phyloP scores from a whole-genome alignment of 2,113 vertebrate species.

The Myrmophylax atrothorax region DNA sequence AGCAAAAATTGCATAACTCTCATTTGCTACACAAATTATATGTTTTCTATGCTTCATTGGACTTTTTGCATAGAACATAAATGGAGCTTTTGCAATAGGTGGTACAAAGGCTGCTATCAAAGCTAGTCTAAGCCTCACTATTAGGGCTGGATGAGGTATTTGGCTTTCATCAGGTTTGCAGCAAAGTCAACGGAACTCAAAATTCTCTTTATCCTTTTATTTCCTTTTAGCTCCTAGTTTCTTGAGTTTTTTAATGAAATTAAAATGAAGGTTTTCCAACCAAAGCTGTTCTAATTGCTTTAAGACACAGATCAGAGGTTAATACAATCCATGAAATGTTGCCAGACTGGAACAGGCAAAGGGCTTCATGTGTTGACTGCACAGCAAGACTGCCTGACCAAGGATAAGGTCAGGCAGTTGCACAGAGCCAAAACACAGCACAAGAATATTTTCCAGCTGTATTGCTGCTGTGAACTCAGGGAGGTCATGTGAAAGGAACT shows the following conservation, averaged over 20 bases:
- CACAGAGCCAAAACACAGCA: not conserved
- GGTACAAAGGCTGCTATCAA: constrained; percentile 19
- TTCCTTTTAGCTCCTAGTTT: not conserved
- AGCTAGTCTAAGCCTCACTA: constrained; percentile 23
- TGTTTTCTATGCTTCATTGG: constrained; percentile 59
- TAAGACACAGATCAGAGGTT: not conserved
- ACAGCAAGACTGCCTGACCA: not conserved
- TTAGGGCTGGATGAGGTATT: constrained; percentile 25
- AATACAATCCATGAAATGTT: not conserved
- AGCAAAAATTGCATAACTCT: constrained; percentile 43
- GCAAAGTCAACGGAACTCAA: not conserved
- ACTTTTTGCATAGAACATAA: constrained; percentile 49
- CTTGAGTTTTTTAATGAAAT: not conserved
- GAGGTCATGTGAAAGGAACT: not conserved
- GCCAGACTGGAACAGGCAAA: not conserved
- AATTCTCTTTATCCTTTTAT: not conserved
- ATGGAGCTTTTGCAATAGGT: constrained; percentile 50
- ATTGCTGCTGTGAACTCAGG: not conserved
- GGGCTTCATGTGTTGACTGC: not conserved
- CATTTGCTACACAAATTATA: constrained; percentile 51
- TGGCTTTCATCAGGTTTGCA: constrained; percentile 21
- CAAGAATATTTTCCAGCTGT: not conserved
- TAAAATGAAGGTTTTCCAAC: constrained; percentile 7
- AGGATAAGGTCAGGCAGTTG: constrained; percentile 34
- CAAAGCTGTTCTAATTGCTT: constrained; percentile 24